Evolutionary conservation across 2,113 vertebrate species (phyloP), one percentile per base, ranked within the genome.

Genomic region (Gopherus evgoodei): DNA sequence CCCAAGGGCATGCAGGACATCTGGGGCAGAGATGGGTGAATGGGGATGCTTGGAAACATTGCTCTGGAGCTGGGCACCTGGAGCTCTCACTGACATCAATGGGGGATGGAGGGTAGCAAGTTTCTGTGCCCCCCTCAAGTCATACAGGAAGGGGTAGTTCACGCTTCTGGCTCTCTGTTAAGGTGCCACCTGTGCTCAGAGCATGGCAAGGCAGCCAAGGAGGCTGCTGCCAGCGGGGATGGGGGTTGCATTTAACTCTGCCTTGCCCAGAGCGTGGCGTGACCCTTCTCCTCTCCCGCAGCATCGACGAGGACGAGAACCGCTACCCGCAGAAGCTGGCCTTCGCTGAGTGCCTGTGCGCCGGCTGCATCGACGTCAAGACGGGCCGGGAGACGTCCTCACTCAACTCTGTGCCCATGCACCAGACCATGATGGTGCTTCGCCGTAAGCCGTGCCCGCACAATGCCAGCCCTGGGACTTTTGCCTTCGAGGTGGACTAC

Each of bases 341-440:
- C 1, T 97, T 98, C 5, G 99, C 99, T 0, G 87, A 98, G 90
- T 99, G 99, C 78, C 98, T 99, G 59, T 99, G 99, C 90, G 24
- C 72, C 0, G 99, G 99, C 17, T 99, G 99, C 95, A 98, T 99
- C 85, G 96, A 98, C 1, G 52, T 91, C 38, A 97, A 93, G 52
- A 81, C 90, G 0, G 98, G 98, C 0, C 86, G 56, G 0, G 98
- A 99, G 95, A 98, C 96, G 0, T 29, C 82, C 0, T 83, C 97
- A 2, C 98, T 99, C 96, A 99, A 98, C 97, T 99, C 99, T 0
- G 95, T 97, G 6, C 78, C 69, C 0, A 87, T 99, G 35, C 3
- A 8, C 13, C 98, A 99, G 97, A 98, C 56, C 53, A 95, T 97
- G 82, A 82, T 98, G 93, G 99, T 99, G n/a, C 95, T 99, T 54